A percentile compares a stretch with the other conserved stretches of the same genome.
These are phyloP conservation scores for Myotis lucifugus DNA, from an alignment of 2,113 vertebrate genomes.

Conservation along the genomic window DNA sequence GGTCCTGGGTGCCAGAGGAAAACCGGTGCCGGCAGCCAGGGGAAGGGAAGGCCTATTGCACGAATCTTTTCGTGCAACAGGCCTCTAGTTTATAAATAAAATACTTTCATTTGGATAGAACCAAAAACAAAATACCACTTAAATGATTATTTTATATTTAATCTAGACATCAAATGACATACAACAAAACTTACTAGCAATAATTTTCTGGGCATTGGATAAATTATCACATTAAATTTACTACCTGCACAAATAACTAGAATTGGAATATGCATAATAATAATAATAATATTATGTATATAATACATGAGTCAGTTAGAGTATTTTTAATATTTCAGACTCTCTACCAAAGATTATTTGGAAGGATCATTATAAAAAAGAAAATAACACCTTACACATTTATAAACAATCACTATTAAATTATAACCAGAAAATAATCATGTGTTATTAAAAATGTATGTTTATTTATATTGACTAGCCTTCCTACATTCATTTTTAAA, in stretches of 20 bases:
- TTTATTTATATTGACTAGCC: neutral
- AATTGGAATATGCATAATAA: neutral
- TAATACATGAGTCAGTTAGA: neutral
- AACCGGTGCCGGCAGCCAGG: too few species aligned
- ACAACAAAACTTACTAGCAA: neutral
- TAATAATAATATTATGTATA: neutral
- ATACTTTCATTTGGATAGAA: neutral
- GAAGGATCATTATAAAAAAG: neutral
- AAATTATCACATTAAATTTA: neutral
- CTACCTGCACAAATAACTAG: neutral
- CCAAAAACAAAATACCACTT: neutral
- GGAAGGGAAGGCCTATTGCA: too few species aligned
- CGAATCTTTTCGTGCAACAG: too few species aligned
- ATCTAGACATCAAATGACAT: neutral
- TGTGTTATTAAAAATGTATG: constrained; percentile 9
- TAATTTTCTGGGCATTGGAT: neutral
- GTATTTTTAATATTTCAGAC: neutral
- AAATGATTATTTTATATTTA: neutral
- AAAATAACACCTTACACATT: constrained; percentile 12
- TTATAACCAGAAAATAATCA: neutral
- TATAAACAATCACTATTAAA: constrained; percentile 3
- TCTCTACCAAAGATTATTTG: constrained; percentile 11
- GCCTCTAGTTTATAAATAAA: neutral
- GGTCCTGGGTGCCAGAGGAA: too few species aligned
- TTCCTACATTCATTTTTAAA: constrained; percentile 60